phyloP scores from a whole-genome alignment of 2,888 invertebrate genomes.

The Disparrhopalites patrizii region DNA sequence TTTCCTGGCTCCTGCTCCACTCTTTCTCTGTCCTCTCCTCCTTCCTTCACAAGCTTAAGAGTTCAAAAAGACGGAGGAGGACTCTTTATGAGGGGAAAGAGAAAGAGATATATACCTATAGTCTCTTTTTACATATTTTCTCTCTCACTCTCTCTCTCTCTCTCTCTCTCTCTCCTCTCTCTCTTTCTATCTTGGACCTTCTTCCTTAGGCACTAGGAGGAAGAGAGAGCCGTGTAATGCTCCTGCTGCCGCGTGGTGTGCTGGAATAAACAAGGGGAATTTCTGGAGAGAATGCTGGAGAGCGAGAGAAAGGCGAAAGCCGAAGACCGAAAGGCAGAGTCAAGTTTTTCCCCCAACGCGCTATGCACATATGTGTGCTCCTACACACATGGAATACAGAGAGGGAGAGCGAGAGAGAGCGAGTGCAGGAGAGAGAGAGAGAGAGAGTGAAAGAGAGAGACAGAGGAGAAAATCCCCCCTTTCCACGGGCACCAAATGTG shows the following conservation, averaged over 20 bases:
- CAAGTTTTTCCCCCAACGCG: too few relatives aligned
- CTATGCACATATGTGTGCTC: too few relatives aligned
- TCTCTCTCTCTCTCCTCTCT: too few relatives aligned
- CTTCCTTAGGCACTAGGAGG: too few relatives aligned
- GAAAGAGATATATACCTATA: neutral
- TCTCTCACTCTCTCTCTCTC: neutral
- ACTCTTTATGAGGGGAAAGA: neutral
- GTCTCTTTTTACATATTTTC: neutral
- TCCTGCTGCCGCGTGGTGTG: constrained; percentile 3
- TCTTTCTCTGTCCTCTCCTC: neutral
- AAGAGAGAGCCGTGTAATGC: neutral
- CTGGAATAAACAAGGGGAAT: constrained; percentile 3
- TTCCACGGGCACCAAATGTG: too few relatives aligned
- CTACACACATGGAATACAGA: too few relatives aligned
- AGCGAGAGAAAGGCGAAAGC: constrained; percentile 8
- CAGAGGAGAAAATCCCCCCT: too few relatives aligned
- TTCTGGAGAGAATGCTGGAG: too few relatives aligned
- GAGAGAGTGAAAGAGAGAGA: too few relatives aligned
- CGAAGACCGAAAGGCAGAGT: constrained; percentile 1
- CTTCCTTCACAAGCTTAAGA: neutral
- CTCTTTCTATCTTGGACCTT: too few relatives aligned
- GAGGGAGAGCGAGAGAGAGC: too few relatives aligned
- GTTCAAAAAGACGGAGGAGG: neutral
- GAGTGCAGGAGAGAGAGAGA: too few relatives aligned
- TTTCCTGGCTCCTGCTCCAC: neutral